Evolutionary conservation across 92 coral and sea anemone genomes (phyloP), one percentile per base, ranked within the genome.

Genomic region (Heteractis magnifica): DNA sequence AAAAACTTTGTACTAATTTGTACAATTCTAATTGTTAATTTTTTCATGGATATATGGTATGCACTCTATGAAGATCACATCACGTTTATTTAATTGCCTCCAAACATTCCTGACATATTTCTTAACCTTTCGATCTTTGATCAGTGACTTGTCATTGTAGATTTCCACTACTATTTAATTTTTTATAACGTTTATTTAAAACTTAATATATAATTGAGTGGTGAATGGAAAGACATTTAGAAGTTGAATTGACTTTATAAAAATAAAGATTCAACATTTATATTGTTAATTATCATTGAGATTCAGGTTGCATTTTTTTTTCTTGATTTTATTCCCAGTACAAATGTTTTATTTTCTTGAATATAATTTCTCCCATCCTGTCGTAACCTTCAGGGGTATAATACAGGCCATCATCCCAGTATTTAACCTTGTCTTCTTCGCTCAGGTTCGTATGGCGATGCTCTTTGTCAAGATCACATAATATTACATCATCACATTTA

Each of bases 391-490:
- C 90, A 56, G 87, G 91, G 10, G 97, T 93, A 20, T 86, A 91
- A 79, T 93, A 94, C 79, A 93, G 65, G 0, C 94, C 97, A 48
- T 93, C 97, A 55, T 90, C 93, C 97, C 97, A 93, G n/a, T 88
- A 93, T 77, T 86, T 87, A 1, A 82, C 82, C 65, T 89, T 81
- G 23, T 89, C 88, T 21, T 87, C 88, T 55, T 77, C 51, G 21
- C 65, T 72, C 60, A 91, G 88, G 65, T 85, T 49, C 18, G 75
- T 76, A 26, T 93, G 97, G 56, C 92, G 94, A 51, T 88, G 79
- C 62, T 84, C 89, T 68, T 65, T 71, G 56, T 84, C 97, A 52
- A 93, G 81, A 50, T 93, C 97, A 83, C 94, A 93, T 84, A 93
- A 74, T 4, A 73, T 48, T 6, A 87, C 86, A 12, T 70, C 84